phyloP scores from a whole-genome alignment of 2,888 invertebrate genomes.

The Trypoxylon attenuatum region DNA sequence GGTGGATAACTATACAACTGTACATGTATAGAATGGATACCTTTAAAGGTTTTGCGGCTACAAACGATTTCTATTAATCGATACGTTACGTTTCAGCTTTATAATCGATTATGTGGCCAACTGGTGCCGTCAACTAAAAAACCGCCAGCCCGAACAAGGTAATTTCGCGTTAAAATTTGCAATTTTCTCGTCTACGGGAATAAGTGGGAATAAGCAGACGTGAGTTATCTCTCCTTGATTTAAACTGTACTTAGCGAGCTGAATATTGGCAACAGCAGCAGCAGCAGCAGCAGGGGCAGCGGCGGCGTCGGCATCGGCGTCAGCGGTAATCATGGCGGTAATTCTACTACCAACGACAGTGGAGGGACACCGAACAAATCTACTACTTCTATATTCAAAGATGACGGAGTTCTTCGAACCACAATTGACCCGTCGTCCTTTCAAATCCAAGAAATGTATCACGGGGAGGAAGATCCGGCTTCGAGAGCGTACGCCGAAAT shows the following conservation, averaged over 20 bases:
- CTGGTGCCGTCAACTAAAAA: conserved; percentile 78
- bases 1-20: conserved; percentile 72
- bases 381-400: conserved; percentile 56
- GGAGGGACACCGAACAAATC: background rate
- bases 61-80: background rate
- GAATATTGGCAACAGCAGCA: too few relatives aligned
- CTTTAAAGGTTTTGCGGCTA: background rate
- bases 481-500: conserved; percentile 57
- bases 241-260: too few relatives aligned
- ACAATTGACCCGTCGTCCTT: conserved; percentile 56
- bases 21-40: background rate
- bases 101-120: conserved; percentile 82
- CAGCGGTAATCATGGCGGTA: too few relatives aligned
- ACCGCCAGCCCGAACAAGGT: conserved; percentile 76
- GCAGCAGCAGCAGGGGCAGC: too few relatives aligned
- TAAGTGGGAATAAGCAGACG: too few relatives aligned
- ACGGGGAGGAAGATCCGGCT: conserved; percentile 67
- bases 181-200: too few relatives aligned
- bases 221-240: too few relatives aligned
- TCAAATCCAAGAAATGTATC: conserved; percentile 61
- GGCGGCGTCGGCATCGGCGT: too few relatives aligned
- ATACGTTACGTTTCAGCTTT: conserved; percentile 78
- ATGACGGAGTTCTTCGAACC: conserved; percentile 62
- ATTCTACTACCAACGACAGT: conserved; percentile 11
- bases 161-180: conserved; percentile 69